Evolutionary conservation across 1,140 invertebrate species (phyloP).

Genomic region (Cydia fagiglandana): DNA sequence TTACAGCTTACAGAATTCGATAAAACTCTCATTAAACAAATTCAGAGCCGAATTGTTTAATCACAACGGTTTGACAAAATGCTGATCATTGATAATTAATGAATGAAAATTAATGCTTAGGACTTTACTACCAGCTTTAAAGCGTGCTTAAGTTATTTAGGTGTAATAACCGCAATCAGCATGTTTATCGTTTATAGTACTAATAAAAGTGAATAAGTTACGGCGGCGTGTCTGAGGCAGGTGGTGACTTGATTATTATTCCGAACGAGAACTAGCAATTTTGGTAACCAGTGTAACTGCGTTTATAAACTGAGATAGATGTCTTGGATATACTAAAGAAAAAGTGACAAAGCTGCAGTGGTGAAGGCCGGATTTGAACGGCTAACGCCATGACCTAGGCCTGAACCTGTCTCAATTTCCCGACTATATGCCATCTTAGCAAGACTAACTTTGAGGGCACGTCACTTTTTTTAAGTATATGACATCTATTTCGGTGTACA

Average conservation of each 20-base stretch:
- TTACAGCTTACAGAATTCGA: too few species aligned
- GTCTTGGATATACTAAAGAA: neutral
- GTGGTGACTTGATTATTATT: slow-evolving; percentile 1
- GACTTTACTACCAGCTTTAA: slow-evolving; percentile 9
- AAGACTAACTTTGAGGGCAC: too few species aligned
- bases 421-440: too few species aligned
- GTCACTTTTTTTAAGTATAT: too few species aligned
- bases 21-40: too few species aligned
- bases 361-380: too few species aligned
- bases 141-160: slow-evolving; percentile 19
- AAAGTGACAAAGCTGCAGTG: neutral
- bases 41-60: too few species aligned
- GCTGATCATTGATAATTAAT: slow-evolving; percentile 4
- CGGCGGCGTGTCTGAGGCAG: neutral
- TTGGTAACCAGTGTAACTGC: neutral
- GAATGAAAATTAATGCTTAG: neutral
- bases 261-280: neutral
- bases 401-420: too few species aligned
- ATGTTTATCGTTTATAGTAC: slow-evolving; percentile 28
- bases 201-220: slow-evolving; percentile 25
- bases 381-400: too few species aligned
- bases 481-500: too few species aligned
- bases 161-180: slow-evolving; percentile 24
- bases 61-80: neutral
- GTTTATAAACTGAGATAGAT: too few species aligned